Base-by-base conservation (phyloP, 2,888 invertebrate genomes). In the Ditylenchus weischeri region DNA sequence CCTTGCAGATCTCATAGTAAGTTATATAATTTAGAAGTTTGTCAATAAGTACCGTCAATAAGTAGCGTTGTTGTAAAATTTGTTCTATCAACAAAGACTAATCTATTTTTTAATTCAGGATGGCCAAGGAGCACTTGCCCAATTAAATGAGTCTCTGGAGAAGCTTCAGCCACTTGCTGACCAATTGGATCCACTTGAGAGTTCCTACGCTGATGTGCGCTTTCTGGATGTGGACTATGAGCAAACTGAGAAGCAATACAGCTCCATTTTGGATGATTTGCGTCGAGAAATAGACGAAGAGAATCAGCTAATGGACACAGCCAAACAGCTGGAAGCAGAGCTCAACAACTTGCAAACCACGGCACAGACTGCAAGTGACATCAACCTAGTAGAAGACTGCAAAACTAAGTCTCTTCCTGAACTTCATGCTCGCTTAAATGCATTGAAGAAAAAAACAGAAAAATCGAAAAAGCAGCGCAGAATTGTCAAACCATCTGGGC, bases 1-100 rank as follows among this genome's bases (percentile, higher is more conserved):
- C 50, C 50, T 50, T 21, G 50, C 50, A 50, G 50, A 50, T 21
- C 50, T 50, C 50, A 50, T 50, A 19, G 50, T 50, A 50, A 50
- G 18, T 29, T 29, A 29, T 29, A 29, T 4, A 29, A 29, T 29
- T 29, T 29, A 29, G 29, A 29, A 29, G 5, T 29, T 29, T 29
- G n/a, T n/a, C n/a, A n/a, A n/a, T n/a, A n/a, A n/a, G n/a, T n/a
- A n/a, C n/a, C n/a, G n/a, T n/a, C n/a, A n/a, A n/a, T n/a, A n/a
- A n/a, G n/a, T n/a, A n/a, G n/a, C n/a, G n/a, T n/a, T 29, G 3
- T 29, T 29, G 29, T 29, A 29, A 29, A 29, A 29, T 29, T 29
- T 29, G 29, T 29, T 29, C 29, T 29, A 29, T 29, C 21, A 19
- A 50, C 50, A 50, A 50, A 50, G 50, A 19, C 50, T 19, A 50